Conservation (phyloP, 2,797 vertebrate genomes). For the Chloroceryle amazona region DNA sequence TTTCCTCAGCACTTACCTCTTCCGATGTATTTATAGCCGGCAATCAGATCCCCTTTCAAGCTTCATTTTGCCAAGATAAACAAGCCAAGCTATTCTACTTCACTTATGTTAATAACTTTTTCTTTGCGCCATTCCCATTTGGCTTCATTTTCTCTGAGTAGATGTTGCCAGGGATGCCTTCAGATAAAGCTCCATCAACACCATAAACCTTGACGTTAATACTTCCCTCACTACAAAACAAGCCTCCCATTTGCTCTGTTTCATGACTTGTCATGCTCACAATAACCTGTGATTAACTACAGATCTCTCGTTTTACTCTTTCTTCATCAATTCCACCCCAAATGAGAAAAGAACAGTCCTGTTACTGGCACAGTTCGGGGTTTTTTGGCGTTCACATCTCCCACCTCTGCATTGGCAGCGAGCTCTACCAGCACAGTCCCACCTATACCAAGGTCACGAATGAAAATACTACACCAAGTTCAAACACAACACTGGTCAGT, state of each 20-base stretch:
- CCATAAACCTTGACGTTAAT: neutral
- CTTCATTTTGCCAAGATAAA: conserved; percentile 45
- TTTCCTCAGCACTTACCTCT: neutral
- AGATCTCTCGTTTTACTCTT: neutral
- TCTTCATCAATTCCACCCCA: neutral
- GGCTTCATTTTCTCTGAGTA: neutral
- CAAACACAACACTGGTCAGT: no score
- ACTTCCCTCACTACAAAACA: neutral
- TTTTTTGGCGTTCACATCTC: neutral
- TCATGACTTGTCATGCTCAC: neutral
- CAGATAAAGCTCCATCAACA: neutral
- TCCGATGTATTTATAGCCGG: conserved; percentile 9
- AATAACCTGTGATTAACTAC: neutral
- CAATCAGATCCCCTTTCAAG: conserved; percentile 17
- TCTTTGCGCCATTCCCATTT: neutral
- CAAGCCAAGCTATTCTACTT: conserved; percentile 9
- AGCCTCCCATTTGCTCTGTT: neutral
- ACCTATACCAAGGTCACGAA: neutral
- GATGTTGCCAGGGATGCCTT: neutral
- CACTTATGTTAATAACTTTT: neutral
- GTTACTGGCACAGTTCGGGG: neutral
- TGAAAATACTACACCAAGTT: neutral
- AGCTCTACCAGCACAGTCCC: neutral
- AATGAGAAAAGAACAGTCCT: neutral
- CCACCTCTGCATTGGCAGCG: neutral